These are phyloP conservation scores for Harpalus rufipes DNA, from an alignment of 2,888 invertebrate species.

Conservation along the genomic window DNA sequence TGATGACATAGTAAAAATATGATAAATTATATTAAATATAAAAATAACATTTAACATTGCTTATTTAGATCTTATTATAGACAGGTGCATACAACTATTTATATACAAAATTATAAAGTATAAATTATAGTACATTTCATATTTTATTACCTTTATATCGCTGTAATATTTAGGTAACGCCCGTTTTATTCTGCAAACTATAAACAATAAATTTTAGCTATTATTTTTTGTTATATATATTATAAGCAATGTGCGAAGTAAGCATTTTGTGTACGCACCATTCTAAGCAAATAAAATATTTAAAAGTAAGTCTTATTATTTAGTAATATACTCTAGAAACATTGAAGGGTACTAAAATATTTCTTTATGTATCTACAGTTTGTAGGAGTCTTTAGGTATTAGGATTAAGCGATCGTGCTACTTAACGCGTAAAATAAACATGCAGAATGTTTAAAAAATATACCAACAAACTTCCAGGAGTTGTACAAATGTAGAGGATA, in stretches of 20 bases:
- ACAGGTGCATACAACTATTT: background rate
- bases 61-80: background rate
- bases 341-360: too few relatives aligned
- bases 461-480: too few relatives aligned
- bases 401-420: too few relatives aligned
- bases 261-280: too few relatives aligned
- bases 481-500: too few relatives aligned
- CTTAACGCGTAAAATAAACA: too few relatives aligned
- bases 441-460: too few relatives aligned
- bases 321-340: too few relatives aligned
- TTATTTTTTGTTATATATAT: background rate
- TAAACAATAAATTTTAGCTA: background rate
- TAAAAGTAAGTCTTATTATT: too few relatives aligned
- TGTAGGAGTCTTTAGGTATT: too few relatives aligned
- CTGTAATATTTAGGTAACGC: background rate
- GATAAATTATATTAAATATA: background rate
- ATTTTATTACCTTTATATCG: background rate
- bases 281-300: too few relatives aligned
- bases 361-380: too few relatives aligned
- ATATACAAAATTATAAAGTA: background rate
- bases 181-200: background rate
- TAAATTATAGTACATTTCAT: background rate
- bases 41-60: constrained; percentile 6
- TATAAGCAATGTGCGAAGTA: background rate
- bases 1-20: background rate